Evolutionary conservation across 64 coral and sea anemone species (phyloP).

Genomic region (Stichodactyla mertensii): DNA sequence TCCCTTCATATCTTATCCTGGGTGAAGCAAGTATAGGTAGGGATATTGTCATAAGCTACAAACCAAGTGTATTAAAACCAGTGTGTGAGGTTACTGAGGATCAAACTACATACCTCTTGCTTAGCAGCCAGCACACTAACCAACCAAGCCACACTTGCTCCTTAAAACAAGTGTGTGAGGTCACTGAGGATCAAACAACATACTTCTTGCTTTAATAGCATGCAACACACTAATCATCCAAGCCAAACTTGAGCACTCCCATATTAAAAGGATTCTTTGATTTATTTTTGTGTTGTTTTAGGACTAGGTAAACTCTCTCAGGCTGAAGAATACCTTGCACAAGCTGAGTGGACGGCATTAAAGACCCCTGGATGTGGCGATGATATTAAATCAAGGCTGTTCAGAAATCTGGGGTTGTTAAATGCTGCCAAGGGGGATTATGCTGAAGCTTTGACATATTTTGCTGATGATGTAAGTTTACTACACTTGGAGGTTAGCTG

Average conservation of each 20-base stretch:
- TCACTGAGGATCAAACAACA: neutral
- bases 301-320: constrained; percentile 80
- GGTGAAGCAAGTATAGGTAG: constrained; percentile 97
- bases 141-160: neutral
- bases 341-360: constrained; percentile 93
- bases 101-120: neutral
- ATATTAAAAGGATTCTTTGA: too few species aligned
- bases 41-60: neutral
- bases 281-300: constrained; percentile 7
- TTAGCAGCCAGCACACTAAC: neutral
- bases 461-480: constrained; percentile 93
- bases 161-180: too few species aligned
- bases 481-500: too few species aligned
- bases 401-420: constrained; percentile 85
- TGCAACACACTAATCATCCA: neutral
- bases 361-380: constrained; percentile 88
- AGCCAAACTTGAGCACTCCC: neutral
- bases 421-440: constrained; percentile 88
- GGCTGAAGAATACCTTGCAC: constrained; percentile 87
- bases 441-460: constrained; percentile 62
- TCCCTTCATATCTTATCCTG: constrained; percentile 93
- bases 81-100: neutral
- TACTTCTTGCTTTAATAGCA: neutral
- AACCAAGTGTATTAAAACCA: neutral
- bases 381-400: constrained; percentile 84